Evolutionary conservation across 2,888 invertebrate species (phyloP), one percentile per base, ranked within the genome.

Genomic region (Parascotia fuliginaria): DNA sequence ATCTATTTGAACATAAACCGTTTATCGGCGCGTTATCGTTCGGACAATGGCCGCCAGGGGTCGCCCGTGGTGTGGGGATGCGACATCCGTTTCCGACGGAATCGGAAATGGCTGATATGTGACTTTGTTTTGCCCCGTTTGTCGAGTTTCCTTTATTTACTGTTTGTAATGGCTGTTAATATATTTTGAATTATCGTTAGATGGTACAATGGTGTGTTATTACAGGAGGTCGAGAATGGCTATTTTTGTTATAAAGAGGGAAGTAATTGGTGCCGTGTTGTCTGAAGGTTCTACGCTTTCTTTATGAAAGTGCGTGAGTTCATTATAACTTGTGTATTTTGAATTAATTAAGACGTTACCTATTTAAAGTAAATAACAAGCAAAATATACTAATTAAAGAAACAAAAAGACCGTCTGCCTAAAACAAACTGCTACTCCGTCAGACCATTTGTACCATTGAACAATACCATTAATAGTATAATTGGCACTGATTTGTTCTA

Each of bases 101-200:
- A 68, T 66, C 79, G 79, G 79, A 81, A 75, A 72, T 72, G 73
- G 73, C 74, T 77, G 81, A 83, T 79, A 79, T 82, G 82, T 77
- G 81, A 80, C 76, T 81, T 81, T 81, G 77, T 82, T 81, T 80
- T 79, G 77, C 70, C 65, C 68, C 73, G 75, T 76, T 74, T 73
- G 79, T 67, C 70, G 64, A 68, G 68, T 60, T 65, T 65, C 70
- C 67, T 48, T 69, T 67, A 69, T 69, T 69, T 55, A 60, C 55
- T 42, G 57, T 69, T 63, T 51, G 55, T 67, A 69, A 66, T 67
- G 49, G 58, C 46, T 55, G 51, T 60, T 65, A 60, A 60, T 60
- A 59, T 58, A 60, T 60, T 56, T 54, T 60, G 59, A 67, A 56
- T 60, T 60, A 69, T 56, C 40, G 54, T 56, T 53, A 46, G 65